Evolutionary conservation across 2,113 vertebrate species (phyloP).

Genomic region (Malurus cyaneus): DNA sequence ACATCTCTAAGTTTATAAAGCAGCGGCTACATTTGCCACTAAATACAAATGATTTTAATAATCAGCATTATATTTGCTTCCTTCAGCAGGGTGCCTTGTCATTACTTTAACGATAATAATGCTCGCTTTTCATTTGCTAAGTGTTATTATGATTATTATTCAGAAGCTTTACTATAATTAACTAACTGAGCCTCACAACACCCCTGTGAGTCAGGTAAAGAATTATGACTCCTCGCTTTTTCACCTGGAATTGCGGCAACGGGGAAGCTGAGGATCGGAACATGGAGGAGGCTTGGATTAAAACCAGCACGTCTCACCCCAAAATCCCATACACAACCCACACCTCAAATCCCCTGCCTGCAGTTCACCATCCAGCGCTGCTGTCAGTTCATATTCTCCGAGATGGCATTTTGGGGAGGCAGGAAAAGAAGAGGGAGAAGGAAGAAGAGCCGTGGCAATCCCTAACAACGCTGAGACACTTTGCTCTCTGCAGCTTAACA

Average conservation of each 20-base stretch:
- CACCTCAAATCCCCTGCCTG: background rate
- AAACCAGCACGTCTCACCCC: background rate
- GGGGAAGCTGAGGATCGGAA: background rate
- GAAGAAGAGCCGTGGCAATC: background rate
- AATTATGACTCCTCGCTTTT: conserved; percentile 4
- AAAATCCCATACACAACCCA: background rate
- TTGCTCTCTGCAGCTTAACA: conserved; percentile 27
- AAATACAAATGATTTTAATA: conserved; percentile 66
- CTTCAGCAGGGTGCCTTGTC: conserved; percentile 59
- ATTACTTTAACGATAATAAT: conserved; percentile 56
- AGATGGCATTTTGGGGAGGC: background rate
- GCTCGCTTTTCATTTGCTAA: conserved; percentile 60
- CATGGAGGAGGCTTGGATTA: background rate
- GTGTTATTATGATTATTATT: conserved; percentile 64
- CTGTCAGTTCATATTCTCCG: background rate
- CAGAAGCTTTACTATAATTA: conserved; percentile 65
- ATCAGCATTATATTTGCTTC: conserved; percentile 57
- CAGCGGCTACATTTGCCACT: conserved; percentile 14
- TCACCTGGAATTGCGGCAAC: background rate
- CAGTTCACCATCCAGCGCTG: background rate
- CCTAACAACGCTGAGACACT: background rate
- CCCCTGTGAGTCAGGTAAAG: conserved; percentile 30
- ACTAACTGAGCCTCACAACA: conserved; percentile 55
- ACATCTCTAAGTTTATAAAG: conserved; percentile 61
- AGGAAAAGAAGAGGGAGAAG: background rate